Evolutionary conservation across 2,797 vertebrate species (phyloP).

Genomic region (Natrix natrix): DNA sequence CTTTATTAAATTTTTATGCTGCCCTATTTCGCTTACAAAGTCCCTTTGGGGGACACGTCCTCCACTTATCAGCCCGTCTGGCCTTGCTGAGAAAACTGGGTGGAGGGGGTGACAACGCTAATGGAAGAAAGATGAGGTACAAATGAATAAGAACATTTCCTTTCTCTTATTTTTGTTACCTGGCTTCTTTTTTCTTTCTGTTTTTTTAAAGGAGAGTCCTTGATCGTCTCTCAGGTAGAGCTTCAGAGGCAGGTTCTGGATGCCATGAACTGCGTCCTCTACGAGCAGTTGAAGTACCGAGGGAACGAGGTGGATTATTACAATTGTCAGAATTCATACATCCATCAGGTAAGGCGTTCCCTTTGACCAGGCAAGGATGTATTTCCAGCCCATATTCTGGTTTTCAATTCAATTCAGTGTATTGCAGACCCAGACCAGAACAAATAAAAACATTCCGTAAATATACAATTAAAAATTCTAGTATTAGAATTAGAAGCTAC

Average conservation of each 20-base stretch:
- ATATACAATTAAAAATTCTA: too few relatives aligned
- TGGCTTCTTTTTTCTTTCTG: not conserved
- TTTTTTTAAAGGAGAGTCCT: conserved; percentile 79
- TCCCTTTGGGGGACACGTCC: not conserved
- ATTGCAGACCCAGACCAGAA: too few relatives aligned
- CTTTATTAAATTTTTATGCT: not conserved
- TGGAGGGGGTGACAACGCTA: not conserved
- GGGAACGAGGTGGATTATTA: conserved; percentile 96
- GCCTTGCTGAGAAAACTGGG: not conserved
- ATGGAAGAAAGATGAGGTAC: not conserved
- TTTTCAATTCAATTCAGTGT: too few relatives aligned
- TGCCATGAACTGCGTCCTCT: conserved; percentile 89
- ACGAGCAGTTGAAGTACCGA: conserved; percentile 93
- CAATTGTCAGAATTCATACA: conserved; percentile 95
- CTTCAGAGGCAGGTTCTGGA: conserved; percentile 90
- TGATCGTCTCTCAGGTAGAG: conserved; percentile 82
- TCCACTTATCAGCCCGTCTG: not conserved
- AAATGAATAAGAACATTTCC: not conserved
- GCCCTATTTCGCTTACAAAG: not conserved
- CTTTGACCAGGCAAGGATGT: not conserved
- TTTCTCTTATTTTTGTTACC: not conserved
- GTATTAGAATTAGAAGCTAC: too few relatives aligned
- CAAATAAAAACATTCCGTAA: too few relatives aligned
- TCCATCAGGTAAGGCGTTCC: conserved; percentile 86
- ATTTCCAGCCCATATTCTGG: not conserved